Evolutionary conservation across 2,888 invertebrate genomes (phyloP), one percentile per base, ranked within the genome.

Genomic region (Selenia dentaria): DNA sequence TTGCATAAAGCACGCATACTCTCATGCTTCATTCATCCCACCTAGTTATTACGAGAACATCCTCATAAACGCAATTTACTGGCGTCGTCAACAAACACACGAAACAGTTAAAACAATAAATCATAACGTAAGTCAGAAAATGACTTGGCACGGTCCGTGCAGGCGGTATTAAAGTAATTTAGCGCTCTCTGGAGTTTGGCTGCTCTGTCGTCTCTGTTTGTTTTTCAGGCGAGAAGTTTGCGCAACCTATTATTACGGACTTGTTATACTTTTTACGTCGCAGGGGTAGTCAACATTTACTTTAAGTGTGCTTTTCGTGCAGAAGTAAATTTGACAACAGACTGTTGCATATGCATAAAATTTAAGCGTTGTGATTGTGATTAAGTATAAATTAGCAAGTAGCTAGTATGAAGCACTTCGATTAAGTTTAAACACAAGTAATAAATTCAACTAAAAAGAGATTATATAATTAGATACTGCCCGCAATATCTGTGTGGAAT

Each of bases 181-280:
- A 78, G 78, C 77, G 71, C 78, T 79, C 79, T 72, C 74, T 67
- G 71, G 57, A 68, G 69, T 65, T 62, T 56, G 57, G 61, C 72
- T 77, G 73, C 80, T 76, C 82, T 79, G 86, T 78, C 68, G 71
- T 67, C 67, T 66, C 68, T 90, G 90, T 90, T 90, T 90, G 90
- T 90, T 90, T 90, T 88, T 80, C 86, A 75, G 87, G 89, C 89
- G 90, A 87, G 89, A 90, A 90, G 81, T 85, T 77, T 73, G 72
- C 83, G 61, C 76, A 84, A 83, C 87, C 89, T 81, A 87, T 89
- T 83, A 89, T 89, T 89, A 89, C 73, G 66, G 68, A 79, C 80
- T 80, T 74, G 79, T 81, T 87, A 79, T 83, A 81, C 79, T 85
- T 87, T 85, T 87, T 86, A 79, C 69, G 67, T 57, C 57, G 56